Evolutionary conservation across 2,888 invertebrate species (phyloP).

Genomic region (Lasioglossum lativentre): DNA sequence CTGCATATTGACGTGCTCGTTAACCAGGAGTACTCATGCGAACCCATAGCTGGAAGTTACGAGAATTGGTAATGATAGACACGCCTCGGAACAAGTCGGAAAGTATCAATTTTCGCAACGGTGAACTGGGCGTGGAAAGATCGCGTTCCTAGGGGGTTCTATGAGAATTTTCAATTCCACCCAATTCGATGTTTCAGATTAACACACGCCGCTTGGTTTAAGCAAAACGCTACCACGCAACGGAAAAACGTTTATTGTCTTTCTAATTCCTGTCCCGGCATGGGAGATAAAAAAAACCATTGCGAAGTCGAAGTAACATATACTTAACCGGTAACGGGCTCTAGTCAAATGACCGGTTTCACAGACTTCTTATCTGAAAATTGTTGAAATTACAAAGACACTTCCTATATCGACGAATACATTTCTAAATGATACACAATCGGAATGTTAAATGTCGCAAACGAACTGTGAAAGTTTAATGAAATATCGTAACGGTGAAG

Average conservation of each 20-base stretch:
- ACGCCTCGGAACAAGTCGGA: not conserved
- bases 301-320: not conserved
- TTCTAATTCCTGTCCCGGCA: not conserved
- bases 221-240: not conserved
- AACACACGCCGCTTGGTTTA: not conserved
- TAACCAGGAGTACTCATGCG: not conserved
- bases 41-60: not conserved
- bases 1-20: not conserved
- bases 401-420: no score
- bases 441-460: no score
- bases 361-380: not conserved
- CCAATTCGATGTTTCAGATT: not conserved
- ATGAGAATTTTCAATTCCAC: constrained; percentile 3
- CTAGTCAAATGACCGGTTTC: not conserved
- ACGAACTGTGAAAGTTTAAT: no score
- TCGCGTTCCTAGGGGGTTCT: not conserved
- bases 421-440: not conserved
- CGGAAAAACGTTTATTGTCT: not conserved
- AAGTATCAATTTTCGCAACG: constrained; percentile 24
- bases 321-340: not conserved
- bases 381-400: no score
- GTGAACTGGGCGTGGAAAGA: not conserved
- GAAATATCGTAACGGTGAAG: no score
- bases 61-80: not conserved
- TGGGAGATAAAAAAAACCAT: not conserved